Evolutionary conservation across 2,888 invertebrate genomes (phyloP).

Genomic region (Diaphora mendica): DNA sequence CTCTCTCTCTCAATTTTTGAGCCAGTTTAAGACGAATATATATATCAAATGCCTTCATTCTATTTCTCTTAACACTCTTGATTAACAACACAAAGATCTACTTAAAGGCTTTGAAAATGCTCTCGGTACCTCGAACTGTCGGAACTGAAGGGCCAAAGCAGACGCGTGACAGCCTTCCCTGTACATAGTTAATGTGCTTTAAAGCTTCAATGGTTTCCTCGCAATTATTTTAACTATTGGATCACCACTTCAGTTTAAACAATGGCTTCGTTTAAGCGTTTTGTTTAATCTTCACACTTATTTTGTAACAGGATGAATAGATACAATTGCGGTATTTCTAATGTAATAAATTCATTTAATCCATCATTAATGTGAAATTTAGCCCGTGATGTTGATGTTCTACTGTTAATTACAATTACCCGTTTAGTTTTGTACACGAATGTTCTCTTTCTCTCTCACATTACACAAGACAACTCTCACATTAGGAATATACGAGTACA

Average conservation of each 20-base stretch:
- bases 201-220: conserved; percentile 44
- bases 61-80: not conserved
- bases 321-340: conserved; percentile 11
- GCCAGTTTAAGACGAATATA: too few species aligned
- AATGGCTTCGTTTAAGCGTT: conserved; percentile 21
- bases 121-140: conserved; percentile 4
- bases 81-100: not conserved
- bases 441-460: too few species aligned
- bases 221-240: conserved; percentile 37
- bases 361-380: not conserved
- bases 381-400: not conserved
- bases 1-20: too few species aligned
- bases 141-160: conserved; percentile 7
- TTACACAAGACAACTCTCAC: too few species aligned
- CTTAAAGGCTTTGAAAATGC: not conserved
- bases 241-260: conserved; percentile 19
- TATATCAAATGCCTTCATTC: not conserved
- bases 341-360: not conserved
- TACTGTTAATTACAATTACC: not conserved
- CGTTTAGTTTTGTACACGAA: not conserved
- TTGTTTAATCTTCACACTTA: conserved; percentile 18
- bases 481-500: too few species aligned
- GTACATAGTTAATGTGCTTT: conserved; percentile 25
- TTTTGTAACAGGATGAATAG: conserved; percentile 11
- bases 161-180: conserved; percentile 1